phyloP scores from a whole-genome alignment of 2,888 invertebrate genomes.

The Tetragonisca angustula region DNA sequence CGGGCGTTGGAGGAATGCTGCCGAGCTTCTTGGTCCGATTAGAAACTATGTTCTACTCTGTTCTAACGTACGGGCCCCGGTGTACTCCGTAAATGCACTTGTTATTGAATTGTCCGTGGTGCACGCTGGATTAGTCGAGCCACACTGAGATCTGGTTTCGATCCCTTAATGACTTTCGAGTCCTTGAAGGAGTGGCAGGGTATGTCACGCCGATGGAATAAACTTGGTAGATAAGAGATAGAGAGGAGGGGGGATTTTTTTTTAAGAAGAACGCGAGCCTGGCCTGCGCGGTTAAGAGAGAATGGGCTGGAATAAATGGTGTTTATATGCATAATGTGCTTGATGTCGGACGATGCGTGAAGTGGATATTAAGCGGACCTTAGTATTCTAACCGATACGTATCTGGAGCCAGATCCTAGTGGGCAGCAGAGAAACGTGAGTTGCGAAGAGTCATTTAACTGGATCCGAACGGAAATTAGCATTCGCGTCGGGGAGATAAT shows the following conservation, averaged over 20 bases:
- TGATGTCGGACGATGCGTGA: constrained; percentile 5
- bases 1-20: constrained; percentile 17
- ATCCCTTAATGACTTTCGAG: neutral
- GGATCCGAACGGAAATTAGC: neutral
- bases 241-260: neutral
- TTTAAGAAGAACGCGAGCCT: neutral
- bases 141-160: neutral
- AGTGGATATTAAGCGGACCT: constrained; percentile 9
- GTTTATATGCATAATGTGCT: constrained; percentile 15
- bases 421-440: neutral
- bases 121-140: no score
- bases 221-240: neutral
- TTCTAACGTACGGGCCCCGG: neutral
- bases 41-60: neutral
- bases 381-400: neutral
- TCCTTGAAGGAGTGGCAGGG: neutral
- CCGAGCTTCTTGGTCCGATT: neutral
- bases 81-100: neutral
- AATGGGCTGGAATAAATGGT: neutral
- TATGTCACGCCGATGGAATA: neutral
- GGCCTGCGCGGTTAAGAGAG: constrained; percentile 3
- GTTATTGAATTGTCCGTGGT: neutral
- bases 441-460: constrained; percentile 8
- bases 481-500: neutral
- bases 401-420: neutral